Evolutionary conservation across 2,113 vertebrate species (phyloP).

Genomic region (Myodes glareolus): DNA sequence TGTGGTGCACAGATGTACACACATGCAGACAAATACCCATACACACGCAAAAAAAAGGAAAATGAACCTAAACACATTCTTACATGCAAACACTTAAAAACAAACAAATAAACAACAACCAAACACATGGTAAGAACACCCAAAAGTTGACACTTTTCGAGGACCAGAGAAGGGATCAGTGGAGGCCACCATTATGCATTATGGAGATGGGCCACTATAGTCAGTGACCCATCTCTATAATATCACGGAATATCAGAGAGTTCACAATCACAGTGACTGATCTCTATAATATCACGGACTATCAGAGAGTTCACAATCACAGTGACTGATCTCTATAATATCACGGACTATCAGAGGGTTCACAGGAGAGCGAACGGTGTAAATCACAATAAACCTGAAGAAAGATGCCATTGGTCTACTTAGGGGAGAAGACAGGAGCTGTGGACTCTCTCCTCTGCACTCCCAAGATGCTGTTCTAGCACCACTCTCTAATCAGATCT

Average conservation of each 20-base stretch:
- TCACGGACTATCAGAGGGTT: not conserved
- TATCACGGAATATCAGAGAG: not conserved
- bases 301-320: not conserved
- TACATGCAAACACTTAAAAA: not conserved
- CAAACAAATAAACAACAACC: not conserved
- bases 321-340: not conserved
- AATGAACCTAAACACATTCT: not conserved
- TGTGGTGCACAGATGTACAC: not conserved
- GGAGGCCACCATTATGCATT: no score
- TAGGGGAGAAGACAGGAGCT: not conserved
- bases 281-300: not conserved
- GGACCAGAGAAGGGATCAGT: not conserved
- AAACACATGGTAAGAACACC: not conserved
- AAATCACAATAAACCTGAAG: not conserved
- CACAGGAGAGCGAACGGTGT: not conserved
- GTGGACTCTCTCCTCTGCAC: not conserved
- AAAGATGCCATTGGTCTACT: not conserved
- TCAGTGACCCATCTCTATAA: not conserved
- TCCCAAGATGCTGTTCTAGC: rapidly evolving
- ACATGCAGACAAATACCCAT: not conserved
- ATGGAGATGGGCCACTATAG: no score
- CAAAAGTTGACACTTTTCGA: not conserved
- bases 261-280: no score
- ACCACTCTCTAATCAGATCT: not conserved
- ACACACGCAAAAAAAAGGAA: not conserved